phyloP scores from a whole-genome alignment of 2,113 vertebrate genomes.

The Falcunculus frontatus region DNA sequence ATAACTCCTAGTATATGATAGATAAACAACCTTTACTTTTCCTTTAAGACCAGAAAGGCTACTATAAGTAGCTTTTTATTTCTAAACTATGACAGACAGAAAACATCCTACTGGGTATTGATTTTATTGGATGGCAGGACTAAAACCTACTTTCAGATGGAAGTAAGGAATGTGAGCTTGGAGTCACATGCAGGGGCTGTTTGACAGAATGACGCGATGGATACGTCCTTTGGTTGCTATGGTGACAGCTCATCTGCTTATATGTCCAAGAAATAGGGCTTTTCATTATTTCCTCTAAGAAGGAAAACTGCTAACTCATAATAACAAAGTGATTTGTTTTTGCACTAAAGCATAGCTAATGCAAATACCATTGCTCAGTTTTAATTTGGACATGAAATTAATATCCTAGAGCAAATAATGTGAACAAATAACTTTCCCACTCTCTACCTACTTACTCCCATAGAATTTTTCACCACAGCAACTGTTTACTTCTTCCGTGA shows the following conservation, averaged over 20 bases:
- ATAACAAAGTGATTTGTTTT: constrained; percentile 39
- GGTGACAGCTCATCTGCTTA: constrained; percentile 61
- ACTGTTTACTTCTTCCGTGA: neutral
- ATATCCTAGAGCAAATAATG: constrained; percentile 18
- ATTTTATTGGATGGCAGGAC: constrained; percentile 30
- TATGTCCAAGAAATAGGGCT: constrained; percentile 54
- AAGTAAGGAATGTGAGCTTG: constrained; percentile 57
- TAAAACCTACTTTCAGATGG: constrained; percentile 43
- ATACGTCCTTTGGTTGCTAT: constrained; percentile 50
- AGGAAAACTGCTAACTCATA: constrained; percentile 51
- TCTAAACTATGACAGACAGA: neutral
- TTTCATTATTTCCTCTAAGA: constrained; percentile 58
- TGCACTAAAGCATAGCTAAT: neutral
- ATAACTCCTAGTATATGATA: neutral
- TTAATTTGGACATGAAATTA: constrained; percentile 44
- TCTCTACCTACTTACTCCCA: neutral
- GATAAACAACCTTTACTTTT: neutral
- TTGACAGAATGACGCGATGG: constrained; percentile 43
- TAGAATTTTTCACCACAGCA: neutral
- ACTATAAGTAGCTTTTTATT: neutral
- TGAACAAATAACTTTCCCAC: neutral
- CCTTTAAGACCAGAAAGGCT: neutral
- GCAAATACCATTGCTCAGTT: constrained; percentile 1
- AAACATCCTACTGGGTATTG: constrained; percentile 30
- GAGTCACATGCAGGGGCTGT: constrained; percentile 51